Percentiles rank a stretch among this genome's conserved stretches.
Conservation (phyloP, 2,888 invertebrate species). For the Petrolisthes manimaculis region DNA sequence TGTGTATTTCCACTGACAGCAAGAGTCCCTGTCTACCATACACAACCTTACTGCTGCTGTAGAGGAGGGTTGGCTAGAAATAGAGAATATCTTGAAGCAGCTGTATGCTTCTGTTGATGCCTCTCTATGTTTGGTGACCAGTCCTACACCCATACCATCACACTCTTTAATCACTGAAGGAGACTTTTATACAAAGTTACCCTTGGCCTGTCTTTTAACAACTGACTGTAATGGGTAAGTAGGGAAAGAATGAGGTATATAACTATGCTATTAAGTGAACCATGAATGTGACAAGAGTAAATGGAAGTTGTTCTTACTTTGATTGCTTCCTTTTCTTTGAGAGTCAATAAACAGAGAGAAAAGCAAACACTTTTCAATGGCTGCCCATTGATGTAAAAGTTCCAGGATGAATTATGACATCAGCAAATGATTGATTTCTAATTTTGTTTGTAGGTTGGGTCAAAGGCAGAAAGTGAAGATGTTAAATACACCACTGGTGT, state of each 20-base stretch:
- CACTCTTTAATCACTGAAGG: neutral
- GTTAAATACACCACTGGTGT: no score
- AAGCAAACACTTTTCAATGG: no score
- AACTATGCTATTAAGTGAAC: no score
- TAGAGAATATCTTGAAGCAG: neutral
- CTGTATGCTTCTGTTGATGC: neutral
- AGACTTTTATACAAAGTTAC: neutral
- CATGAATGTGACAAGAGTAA: no score
- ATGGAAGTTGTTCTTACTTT: no score
- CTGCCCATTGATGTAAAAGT: no score
- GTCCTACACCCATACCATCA: neutral
- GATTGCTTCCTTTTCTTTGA: no score
- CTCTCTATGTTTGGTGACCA: neutral
- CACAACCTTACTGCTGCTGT: neutral
- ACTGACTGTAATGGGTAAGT: slow-evolving; percentile 5
- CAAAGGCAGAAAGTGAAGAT: no score
- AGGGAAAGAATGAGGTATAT: neutral
- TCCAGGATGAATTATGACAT: no score
- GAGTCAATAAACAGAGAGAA: no score
- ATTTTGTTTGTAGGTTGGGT: no score
- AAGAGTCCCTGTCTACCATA: neutral
- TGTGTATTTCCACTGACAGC: neutral
- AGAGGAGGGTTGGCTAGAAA: neutral
- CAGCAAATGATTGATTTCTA: no score
- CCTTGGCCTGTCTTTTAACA: neutral